Evolutionary conservation across 2,888 invertebrate species (phyloP).

Genomic region (Drosophila melanosoma): DNA sequence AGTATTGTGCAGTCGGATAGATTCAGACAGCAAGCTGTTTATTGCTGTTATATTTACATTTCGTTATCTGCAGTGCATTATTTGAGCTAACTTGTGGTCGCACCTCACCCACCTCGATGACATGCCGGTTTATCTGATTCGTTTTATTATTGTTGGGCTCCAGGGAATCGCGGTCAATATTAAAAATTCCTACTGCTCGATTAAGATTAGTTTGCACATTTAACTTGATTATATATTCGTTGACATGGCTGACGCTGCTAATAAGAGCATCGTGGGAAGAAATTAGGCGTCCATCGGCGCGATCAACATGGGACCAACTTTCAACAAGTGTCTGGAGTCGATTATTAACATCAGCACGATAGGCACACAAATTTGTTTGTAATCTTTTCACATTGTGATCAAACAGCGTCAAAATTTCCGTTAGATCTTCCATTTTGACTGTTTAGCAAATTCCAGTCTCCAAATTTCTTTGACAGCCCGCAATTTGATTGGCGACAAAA

Average conservation of each 20-base stretch:
- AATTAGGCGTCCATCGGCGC: slow-evolving; percentile 28
- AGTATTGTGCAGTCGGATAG: neutral
- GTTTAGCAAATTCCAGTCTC: neutral
- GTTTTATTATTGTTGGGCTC: neutral
- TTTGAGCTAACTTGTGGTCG: neutral
- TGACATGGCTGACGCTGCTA: slow-evolving; percentile 48
- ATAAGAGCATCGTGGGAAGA: slow-evolving; percentile 49
- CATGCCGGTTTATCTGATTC: slow-evolving; percentile 13
- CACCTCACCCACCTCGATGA: slow-evolving; percentile 32
- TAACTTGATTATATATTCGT: slow-evolving; percentile 52
- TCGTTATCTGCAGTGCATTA: neutral
- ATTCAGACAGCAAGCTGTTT: neutral
- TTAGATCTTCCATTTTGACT: slow-evolving; percentile 36
- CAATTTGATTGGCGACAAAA: slow-evolving; percentile 33
- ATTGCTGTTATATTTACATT: neutral
- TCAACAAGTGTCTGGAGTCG: slow-evolving; percentile 29
- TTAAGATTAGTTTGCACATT: slow-evolving; percentile 56
- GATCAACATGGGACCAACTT: slow-evolving; percentile 30
- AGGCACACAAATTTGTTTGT: slow-evolving; percentile 36
- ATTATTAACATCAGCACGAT: slow-evolving; percentile 23
- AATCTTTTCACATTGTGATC: slow-evolving; percentile 47
- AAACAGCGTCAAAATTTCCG: slow-evolving; percentile 37
- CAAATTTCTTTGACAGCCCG: neutral
- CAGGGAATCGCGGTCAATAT: neutral
- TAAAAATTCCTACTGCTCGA: neutral